Base-by-base conservation (phyloP, 1,140 invertebrate genomes). In the Cotesia chilonis region DNA sequence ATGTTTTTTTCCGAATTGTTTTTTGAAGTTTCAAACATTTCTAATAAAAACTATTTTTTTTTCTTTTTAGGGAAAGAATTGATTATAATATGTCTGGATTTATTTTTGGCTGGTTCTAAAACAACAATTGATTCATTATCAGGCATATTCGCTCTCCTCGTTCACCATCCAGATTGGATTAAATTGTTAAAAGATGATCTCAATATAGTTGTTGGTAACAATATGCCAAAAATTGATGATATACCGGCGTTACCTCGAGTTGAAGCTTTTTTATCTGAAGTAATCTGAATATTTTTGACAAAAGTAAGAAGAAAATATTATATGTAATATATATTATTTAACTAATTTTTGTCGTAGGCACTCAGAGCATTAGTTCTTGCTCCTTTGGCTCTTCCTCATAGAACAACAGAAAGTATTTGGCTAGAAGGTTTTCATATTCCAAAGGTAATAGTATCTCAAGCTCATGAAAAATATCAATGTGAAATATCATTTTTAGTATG, bases 91-190 rank as follows among this genome's bases (percentile, higher is more conserved):
- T 91, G 92, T 74, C 76, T 92, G 70, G 92, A 94, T 79, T 84
- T 94, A 54, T 90, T 94, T 41, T 87, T 92, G 80, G 92, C 92
- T 66, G 92, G 92, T 4, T 88, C 90, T 3, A 92, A 93, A 78
- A 92, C 92, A 0, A 92, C 92, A 0, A 90, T 88, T 60, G 92
- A 91, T 74, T 90, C 91, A 0, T 80, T 92, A 4, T 86, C 88
- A 0, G 91, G 89, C 76, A 85, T 89, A 14, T 83, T 95, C 28
- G 85, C 93, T 0, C 89, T 91, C 74, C 82, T 95, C 35, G 88
- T 92, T 0, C 81, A 89, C 55, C 82, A 94, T 84, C 89, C 90
- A 5, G 84, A 92, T 6, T 87, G 94, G 51, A 90, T 94, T 77
- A 82, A 84, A 54, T 86, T 88, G 68, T 81, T 95, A 1, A 91